Conservation (phyloP, 2,797 vertebrate species). For the Catamblyrhynchus diadema region DNA sequence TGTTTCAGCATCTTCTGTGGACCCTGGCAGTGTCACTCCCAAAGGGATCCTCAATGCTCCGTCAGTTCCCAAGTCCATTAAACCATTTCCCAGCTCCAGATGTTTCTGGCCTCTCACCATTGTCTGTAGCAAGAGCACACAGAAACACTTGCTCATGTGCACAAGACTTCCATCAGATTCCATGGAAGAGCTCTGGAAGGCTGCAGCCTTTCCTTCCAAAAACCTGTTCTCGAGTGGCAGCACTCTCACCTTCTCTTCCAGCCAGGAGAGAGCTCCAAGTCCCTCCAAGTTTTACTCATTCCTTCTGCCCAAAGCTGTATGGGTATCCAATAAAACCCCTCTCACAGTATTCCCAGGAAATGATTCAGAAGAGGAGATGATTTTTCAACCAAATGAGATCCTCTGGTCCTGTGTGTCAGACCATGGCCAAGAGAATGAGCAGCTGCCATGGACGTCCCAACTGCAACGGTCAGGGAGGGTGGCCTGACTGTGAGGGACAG, state of each 20-base stretch:
- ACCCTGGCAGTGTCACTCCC: slow-evolving; percentile 21
- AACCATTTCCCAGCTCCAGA: slow-evolving; percentile 46
- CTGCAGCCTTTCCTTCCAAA: neutral
- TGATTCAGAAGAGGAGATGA: slow-evolving; percentile 64
- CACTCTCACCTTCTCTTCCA: neutral
- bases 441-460: slow-evolving; percentile 56
- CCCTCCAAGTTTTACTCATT: neutral
- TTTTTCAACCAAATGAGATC: slow-evolving; percentile 50
- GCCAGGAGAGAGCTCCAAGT: neutral
- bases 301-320: neutral
- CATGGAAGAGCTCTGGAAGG: slow-evolving; percentile 24
- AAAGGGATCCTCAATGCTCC: slow-evolving; percentile 28
- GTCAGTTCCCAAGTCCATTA: neutral
- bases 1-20: neutral
- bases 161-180: slow-evolving; percentile 30
- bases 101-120: neutral
- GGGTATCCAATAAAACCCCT: neutral
- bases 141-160: slow-evolving; percentile 19
- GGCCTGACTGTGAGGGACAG: slow-evolving; percentile 10
- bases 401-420: slow-evolving; percentile 51
- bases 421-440: slow-evolving; percentile 64
- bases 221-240: neutral
- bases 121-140: neutral
- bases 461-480: slow-evolving; percentile 22
- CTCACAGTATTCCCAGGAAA: slow-evolving; percentile 67